A percentile compares a stretch with the other conserved stretches of the same genome.
These are phyloP conservation scores for Brachionus rubens DNA, from an alignment of 1,140 invertebrate genomes.

Conservation along the genomic window DNA sequence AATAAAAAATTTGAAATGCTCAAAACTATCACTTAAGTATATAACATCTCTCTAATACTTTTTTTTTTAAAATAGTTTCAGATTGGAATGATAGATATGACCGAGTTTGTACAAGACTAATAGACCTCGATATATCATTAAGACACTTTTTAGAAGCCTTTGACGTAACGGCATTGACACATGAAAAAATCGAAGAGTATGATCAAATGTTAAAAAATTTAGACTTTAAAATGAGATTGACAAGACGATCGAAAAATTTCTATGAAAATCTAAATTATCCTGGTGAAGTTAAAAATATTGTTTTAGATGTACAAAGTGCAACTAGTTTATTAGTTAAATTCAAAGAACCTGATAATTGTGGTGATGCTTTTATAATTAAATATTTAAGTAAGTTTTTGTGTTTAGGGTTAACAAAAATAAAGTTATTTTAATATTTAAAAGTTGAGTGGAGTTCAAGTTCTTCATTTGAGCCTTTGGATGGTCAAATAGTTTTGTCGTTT, in stretches of 20 bases:
- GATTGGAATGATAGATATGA: conserved; percentile 56
- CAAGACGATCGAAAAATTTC: conserved; percentile 71
- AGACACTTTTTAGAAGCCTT: conserved; percentile 13
- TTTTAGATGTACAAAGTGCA: conserved; percentile 76
- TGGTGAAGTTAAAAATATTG: conserved; percentile 72
- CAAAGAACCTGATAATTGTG: conserved; percentile 67
- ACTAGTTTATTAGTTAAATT: conserved; percentile 73
- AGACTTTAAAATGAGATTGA: conserved; percentile 75
- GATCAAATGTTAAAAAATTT: conserved; percentile 81
- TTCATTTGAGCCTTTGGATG: conserved; percentile 74
- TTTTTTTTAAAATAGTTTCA: conserved; percentile 71
- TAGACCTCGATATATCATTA: background rate
- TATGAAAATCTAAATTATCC: conserved; percentile 72
- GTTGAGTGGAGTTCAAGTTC: conserved; percentile 73
- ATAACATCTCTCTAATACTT: too few species aligned
- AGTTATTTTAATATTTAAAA: conserved; percentile 51
- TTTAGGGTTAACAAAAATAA: background rate
- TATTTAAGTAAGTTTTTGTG: conserved; percentile 70
- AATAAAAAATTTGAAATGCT: too few species aligned
- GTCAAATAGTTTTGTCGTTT: conserved; percentile 62
- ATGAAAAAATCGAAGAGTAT: conserved; percentile 55
- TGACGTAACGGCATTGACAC: background rate
- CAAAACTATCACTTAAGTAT: too few species aligned
- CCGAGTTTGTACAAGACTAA: conserved; percentile 50
- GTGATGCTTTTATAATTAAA: conserved; percentile 77